Evolutionary conservation across 2,888 invertebrate species (phyloP).

Genomic region (Malthinus seriepunctatus): DNA sequence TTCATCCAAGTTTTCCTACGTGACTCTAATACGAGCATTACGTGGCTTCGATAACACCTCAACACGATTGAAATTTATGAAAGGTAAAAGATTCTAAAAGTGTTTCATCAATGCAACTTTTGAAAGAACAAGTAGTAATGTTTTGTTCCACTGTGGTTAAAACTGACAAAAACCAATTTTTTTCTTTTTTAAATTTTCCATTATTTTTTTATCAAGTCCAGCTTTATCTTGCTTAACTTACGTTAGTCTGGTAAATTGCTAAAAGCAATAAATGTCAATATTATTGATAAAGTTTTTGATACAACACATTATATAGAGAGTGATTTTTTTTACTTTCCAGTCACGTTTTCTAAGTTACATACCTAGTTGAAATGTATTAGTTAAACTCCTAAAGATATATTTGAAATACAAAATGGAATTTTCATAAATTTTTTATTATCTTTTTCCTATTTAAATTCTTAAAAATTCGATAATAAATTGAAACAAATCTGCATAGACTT

Average conservation of each 20-base stretch:
- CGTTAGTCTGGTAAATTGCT: constrained; percentile 1
- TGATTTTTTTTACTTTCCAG: no score
- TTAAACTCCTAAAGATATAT: no score
- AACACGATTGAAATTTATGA: constrained; percentile 55
- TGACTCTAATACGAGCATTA: constrained; percentile 53
- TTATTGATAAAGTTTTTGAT: constrained; percentile 3
- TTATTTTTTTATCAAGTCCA: not conserved
- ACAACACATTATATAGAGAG: not conserved
- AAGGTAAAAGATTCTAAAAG: constrained; percentile 51
- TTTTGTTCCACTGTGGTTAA: constrained; percentile 20
- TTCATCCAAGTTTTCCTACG: constrained; percentile 55
- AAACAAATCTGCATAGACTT: no score
- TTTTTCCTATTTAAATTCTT: no score
- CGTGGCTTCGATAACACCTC: constrained; percentile 47
- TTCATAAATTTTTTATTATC: no score
- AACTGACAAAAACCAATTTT: not conserved
- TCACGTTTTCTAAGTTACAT: no score
- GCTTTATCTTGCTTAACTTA: constrained; percentile 1
- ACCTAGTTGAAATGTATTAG: no score
- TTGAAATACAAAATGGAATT: no score
- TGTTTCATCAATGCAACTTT: constrained; percentile 39
- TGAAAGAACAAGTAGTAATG: constrained; percentile 27
- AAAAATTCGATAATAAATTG: no score
- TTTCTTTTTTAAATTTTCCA: no score
- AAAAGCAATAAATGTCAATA: constrained; percentile 6